Evolutionary conservation across 1,140 invertebrate species (phyloP), one percentile per base, ranked within the genome.

Genomic region (Drosophila mauritiana): DNA sequence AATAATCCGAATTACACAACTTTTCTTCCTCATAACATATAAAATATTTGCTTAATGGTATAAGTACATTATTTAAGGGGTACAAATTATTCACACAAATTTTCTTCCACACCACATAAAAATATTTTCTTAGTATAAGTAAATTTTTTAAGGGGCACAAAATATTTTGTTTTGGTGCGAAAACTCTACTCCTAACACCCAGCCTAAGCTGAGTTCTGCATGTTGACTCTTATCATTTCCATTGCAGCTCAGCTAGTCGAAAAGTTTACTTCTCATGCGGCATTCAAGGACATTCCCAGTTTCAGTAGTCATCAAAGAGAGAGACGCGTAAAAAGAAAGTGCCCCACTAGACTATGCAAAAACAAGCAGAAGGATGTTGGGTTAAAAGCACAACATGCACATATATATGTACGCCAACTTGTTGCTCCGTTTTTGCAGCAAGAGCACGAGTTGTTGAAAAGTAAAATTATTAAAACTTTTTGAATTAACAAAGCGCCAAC

Each of bases 391-490:
- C 31, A 17, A 36, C 17, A 61, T 11, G 27, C 31, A 72, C 22
- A 63, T 46, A 36, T 31, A 31, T 48, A 63, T 13, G 22, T 40
- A 56, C 11, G 31, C 39, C 46, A 54, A 83, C 80, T 83, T 83
- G 80, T 83, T 83, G 80, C 80, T 61, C 15, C 39, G 31, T 43
- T 58, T 43, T 74, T 73, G 76, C 61, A 61, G 17, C 55, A 49
- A 20, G 36, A 49, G 64, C 68, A 56, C 51, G 73, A 73, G 61
- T 76, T 62, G 69, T 74, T 78, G 62, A 62, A 83, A 75, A 83
- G 80, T 83, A 83, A 83, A 83, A 83, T 83, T 83, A 83, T 83
- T 78, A 83, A 83, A 83, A 83, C 74, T 83, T 83, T 83, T 83
- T 75, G 70, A 83, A 83, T 83, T 83, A 83, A 79, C 80, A 74